Evolutionary conservation across 2,888 invertebrate genomes (phyloP).

Genomic region (Chloromyia formosa): DNA sequence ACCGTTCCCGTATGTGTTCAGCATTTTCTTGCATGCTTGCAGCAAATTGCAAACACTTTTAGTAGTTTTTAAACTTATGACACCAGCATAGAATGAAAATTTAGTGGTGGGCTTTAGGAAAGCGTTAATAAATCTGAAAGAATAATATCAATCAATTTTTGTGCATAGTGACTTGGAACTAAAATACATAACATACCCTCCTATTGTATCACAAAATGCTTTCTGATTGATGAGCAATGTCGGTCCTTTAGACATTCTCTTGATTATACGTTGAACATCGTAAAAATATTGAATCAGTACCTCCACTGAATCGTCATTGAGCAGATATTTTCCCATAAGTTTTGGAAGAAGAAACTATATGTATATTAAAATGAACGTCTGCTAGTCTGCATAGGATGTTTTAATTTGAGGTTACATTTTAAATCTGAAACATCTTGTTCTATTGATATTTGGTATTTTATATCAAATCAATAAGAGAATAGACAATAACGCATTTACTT

Average conservation of each 20-base stretch:
- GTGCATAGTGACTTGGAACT: background rate
- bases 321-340: slow-evolving; percentile 54
- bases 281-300: slow-evolving; percentile 60
- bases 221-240: slow-evolving; percentile 53
- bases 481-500: no score
- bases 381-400: no score
- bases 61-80: slow-evolving; percentile 55
- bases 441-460: no score
- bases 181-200: slow-evolving; percentile 54
- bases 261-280: slow-evolving; percentile 57
- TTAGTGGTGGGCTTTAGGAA: slow-evolving; percentile 59
- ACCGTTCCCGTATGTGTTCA: slow-evolving; percentile 63
- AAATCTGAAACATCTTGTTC: no score
- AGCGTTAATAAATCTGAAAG: slow-evolving; percentile 56
- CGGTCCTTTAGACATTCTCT: slow-evolving; percentile 52
- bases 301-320: slow-evolving; percentile 56
- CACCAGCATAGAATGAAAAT: slow-evolving; percentile 60
- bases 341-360: slow-evolving; percentile 59
- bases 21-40: slow-evolving; percentile 55
- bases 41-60: slow-evolving; percentile 56
- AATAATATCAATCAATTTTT: slow-evolving; percentile 1
- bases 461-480: no score
- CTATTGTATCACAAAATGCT: slow-evolving; percentile 61
- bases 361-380: background rate
- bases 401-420: no score